Base-by-base conservation (phyloP, 2,797 vertebrate species). In the Rhadinocentrus ornatus region DNA sequence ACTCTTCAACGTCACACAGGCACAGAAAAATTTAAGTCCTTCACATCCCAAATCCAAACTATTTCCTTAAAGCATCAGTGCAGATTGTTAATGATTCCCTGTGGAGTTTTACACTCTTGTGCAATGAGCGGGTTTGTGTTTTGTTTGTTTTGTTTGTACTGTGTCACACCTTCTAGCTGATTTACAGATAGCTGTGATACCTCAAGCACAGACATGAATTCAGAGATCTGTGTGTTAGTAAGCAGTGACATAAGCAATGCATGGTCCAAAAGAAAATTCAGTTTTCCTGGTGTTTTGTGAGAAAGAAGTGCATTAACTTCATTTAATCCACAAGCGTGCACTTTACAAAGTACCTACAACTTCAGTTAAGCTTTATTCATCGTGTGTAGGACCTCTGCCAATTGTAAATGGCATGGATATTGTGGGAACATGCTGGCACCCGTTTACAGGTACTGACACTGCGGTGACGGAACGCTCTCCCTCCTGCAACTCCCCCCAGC, bases 381-480 rank as follows among this genome's bases (percentile, higher is more conserved):
- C 94, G 92, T 66, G 95, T 96, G 60, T 96, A 96, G 70, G 95
- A 96, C 78, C 95, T 92, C 81, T 96, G 95, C 95, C 95, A 96
- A 53, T 89, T 96, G 82, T 94, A 95, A 85, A 95, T 95, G 50
- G 93, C 91, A 1, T 95, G 94, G 73, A 96, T 96, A 74, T 95
- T 96, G 82, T 96, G 95, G 18, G 95, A 94, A 83, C 95, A 96
- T 18, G 73, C 87, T 6, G 93, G 93, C 44, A 94, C 71, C 55
- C 75, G 89, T 88, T 94, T 96, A 81, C 93, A 95, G 0, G 92
- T 94, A 71, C 94, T 95, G 78, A 93, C 87, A 7, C 94, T 94
- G 69, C 94, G 93, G 74, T 93, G 84, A 18, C 93, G 92, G 79
- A 94, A 94, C 35, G 65, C 73, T 62, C 87, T 91, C 27, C 88